These are phyloP conservation scores for Nematostella vectensis DNA, from an alignment of 92 coral and sea anemone genomes.

Conservation along the genomic window DNA sequence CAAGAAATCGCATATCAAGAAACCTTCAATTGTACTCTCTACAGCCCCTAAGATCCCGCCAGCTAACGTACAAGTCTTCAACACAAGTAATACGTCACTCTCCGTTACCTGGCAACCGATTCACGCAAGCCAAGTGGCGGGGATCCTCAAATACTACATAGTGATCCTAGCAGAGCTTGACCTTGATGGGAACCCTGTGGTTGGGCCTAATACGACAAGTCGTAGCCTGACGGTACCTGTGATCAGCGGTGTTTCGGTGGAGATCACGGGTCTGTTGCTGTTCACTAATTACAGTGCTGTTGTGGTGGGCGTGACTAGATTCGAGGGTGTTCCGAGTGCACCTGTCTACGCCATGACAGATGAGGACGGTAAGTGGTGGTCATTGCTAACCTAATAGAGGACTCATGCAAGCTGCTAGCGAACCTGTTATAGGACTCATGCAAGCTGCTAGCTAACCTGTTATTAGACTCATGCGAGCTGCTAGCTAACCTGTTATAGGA, in stretches of 20 bases:
- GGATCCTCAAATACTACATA: conserved; percentile 51
- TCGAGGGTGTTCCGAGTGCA: conserved; percentile 29
- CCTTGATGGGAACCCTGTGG: conserved; percentile 9
- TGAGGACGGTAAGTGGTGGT: conserved; percentile 65
- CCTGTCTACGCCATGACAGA: conserved; percentile 37
- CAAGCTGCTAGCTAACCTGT: too few species aligned
- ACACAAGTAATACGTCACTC: conserved; percentile 53
- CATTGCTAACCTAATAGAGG: too few species aligned
- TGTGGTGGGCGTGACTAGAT: conserved; percentile 37
- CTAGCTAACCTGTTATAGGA: too few species aligned
- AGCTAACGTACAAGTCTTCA: conserved; percentile 30
- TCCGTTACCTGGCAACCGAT: conserved; percentile 51
- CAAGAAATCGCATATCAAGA: too few species aligned
- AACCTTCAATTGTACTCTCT: neutral
- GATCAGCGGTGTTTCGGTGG: conserved; percentile 10
- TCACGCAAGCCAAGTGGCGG: conserved; percentile 40
- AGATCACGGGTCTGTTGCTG: conserved; percentile 25
- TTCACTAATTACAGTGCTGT: conserved; percentile 34
- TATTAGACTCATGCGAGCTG: too few species aligned
- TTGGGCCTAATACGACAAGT: too few species aligned
- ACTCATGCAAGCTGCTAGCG: too few species aligned
- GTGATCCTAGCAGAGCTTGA: conserved; percentile 23
- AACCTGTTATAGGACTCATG: too few species aligned
- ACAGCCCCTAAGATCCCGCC: conserved; percentile 71
- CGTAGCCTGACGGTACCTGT: conserved; percentile 1